These are phyloP conservation scores for Cataglyphis livida DNA, from an alignment of 2,888 invertebrate genomes.

Conservation along the genomic window DNA sequence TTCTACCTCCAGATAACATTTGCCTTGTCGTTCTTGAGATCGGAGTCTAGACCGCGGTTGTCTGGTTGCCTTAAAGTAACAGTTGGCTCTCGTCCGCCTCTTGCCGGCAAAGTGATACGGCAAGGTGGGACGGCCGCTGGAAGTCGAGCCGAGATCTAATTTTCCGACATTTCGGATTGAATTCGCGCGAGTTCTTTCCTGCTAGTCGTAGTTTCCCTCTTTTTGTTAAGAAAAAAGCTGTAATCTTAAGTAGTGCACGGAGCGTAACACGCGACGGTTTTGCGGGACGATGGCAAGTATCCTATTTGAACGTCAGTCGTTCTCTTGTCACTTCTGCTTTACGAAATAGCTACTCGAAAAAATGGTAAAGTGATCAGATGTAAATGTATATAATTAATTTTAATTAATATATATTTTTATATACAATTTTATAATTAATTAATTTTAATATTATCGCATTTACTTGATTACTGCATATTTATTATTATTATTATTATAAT, in stretches of 20 bases:
- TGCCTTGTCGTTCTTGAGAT: conserved; percentile 20
- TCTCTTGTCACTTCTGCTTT: conserved; percentile 24
- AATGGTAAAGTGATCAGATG: no score
- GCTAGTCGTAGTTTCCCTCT: conserved; percentile 41
- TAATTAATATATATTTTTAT: no score
- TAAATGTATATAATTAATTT: no score
- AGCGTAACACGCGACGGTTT: conserved; percentile 44
- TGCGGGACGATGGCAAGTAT: conserved; percentile 33
- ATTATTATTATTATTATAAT: neutral
- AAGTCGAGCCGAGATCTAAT: conserved; percentile 66
- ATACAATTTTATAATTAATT: no score
- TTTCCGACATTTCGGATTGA: conserved; percentile 76
- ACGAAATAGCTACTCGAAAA: neutral
- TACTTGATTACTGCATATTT: neutral
- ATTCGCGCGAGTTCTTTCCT: conserved; percentile 64
- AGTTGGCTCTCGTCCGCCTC: conserved; percentile 22
- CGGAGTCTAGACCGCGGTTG: conserved; percentile 42
- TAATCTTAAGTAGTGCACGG: conserved; percentile 69
- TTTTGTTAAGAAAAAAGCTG: conserved; percentile 49
- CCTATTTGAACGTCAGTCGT: neutral
- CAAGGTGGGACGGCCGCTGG: conserved; percentile 43
- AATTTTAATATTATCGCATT: neutral
- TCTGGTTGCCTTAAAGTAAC: conserved; percentile 50
- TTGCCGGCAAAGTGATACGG: conserved; percentile 57
- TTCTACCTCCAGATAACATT: conserved; percentile 27